Base-by-base conservation (phyloP, 2,888 invertebrate species). In the Esperia sulphurella region DNA sequence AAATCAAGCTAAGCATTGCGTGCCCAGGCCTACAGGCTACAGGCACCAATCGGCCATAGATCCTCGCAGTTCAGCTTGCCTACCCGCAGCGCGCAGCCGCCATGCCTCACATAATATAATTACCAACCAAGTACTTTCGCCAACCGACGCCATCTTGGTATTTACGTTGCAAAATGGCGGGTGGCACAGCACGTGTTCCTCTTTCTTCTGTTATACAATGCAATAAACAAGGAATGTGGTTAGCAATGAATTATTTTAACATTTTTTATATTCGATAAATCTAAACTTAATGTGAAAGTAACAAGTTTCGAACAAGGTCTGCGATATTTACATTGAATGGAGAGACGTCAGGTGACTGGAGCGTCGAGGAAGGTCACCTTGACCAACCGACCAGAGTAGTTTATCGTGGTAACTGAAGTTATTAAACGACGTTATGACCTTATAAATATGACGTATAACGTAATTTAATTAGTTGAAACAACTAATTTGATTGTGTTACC, bases 151-250 rank as follows among this genome's bases (percentile, higher is more conserved):
- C 89, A 88, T 89, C 79, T 88, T 87, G 84, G 83, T 82, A 84
- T 86, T 86, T 84, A 85, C 82, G 83, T 76, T 77, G 81, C 87
- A 86, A 88, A 85, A 88, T 87, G 87, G 88, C 86, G 76, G 83
- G 74, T 77, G 59, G 65, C 56, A 63, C 75, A 79, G 71, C 79
- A 82, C 81, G 79, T 83, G 84, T 77, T 82, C 71, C 69, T 77
- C 76, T 80, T 78, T 78, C 75, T 79, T 83, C 77, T 77, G 72
- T 78, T 78, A 78, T 75, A 71, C 72, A 67, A 69, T n/a, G 68
- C 71, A 65, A 68, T 54, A 57, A 63, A 65, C 21, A 21, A 67
- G 51, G 48, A 53, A 54, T 51, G 50, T 46, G 49, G 42, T 46
- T 48, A 47, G 50, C 46, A 50, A 52, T 41, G 10, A 46, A 28